A percentile compares a stretch with the other conserved stretches of the same genome.
These are phyloP conservation scores for Homalodisca vitripennis DNA, from an alignment of 1,140 invertebrate species.

Conservation along the genomic window DNA sequence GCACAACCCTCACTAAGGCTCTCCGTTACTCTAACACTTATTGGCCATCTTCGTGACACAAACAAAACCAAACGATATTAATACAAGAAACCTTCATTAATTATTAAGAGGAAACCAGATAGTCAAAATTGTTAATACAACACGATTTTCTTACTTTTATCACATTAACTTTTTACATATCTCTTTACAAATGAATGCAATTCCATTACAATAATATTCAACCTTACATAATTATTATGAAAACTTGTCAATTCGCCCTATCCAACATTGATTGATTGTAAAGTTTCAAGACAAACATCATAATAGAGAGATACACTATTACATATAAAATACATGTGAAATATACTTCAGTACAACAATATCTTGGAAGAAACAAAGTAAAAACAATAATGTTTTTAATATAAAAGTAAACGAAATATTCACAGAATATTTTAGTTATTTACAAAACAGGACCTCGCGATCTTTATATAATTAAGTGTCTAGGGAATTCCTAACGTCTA, in stretches of 20 bases:
- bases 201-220: slow-evolving; percentile 2
- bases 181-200: slow-evolving; percentile 19
- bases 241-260: too few species aligned
- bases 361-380: slow-evolving; percentile 6
- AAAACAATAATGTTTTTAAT: slow-evolving; percentile 22
- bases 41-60: too few species aligned
- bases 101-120: not conserved
- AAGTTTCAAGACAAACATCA: not conserved
- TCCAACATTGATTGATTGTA: not conserved
- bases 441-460: slow-evolving; percentile 20
- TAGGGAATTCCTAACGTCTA: slow-evolving; percentile 1
- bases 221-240: too few species aligned
- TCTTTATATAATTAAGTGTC: not conserved
- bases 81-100: too few species aligned
- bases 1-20: not conserved
- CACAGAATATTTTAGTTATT: slow-evolving; percentile 23
- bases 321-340: slow-evolving; percentile 5
- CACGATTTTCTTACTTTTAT: not conserved
- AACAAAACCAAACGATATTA: too few species aligned
- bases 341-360: not conserved
- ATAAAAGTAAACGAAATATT: slow-evolving; percentile 15
- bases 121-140: not conserved
- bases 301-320: not conserved
- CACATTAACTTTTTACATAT: not conserved
- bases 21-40: too few species aligned